Evolutionary conservation across 2,888 invertebrate species (phyloP).

Genomic region (Campoplex capitator): DNA sequence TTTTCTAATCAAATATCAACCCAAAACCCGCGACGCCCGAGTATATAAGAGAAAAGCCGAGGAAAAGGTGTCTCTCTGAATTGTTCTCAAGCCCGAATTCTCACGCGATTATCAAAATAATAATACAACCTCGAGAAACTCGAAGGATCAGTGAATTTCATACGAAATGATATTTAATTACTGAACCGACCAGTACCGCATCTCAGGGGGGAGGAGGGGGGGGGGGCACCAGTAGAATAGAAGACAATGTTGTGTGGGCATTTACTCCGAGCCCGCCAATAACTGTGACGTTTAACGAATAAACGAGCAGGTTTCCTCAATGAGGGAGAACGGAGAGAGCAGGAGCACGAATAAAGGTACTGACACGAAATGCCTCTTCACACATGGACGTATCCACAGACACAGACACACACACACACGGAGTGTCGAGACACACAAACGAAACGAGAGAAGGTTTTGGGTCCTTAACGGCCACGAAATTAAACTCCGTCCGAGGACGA

Average conservation of each 20-base stretch:
- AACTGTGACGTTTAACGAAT: constrained; percentile 36
- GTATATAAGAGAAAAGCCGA: too few relatives aligned
- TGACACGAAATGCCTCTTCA: constrained; percentile 12
- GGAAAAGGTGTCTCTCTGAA: background rate
- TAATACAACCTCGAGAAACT: background rate
- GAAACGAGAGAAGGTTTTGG: constrained; percentile 51
- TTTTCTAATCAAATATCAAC: too few relatives aligned
- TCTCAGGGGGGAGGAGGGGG: too few relatives aligned
- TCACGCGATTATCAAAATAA: background rate
- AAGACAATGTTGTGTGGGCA: constrained; percentile 7
- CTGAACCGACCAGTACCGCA: background rate
- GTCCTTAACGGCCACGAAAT: constrained; percentile 75
- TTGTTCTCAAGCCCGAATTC: background rate
- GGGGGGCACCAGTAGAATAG: background rate
- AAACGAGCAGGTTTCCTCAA: constrained; percentile 46
- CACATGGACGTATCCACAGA: background rate
- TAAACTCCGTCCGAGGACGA: constrained; percentile 77
- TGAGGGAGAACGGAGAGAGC: constrained; percentile 29
- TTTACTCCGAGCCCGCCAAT: constrained; percentile 31
- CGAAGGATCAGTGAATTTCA: background rate
- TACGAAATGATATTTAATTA: constrained; percentile 11
- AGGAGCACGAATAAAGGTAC: background rate
- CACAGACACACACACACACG: background rate
- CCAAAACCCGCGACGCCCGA: too few relatives aligned
- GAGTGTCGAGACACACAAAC: constrained; percentile 19